Base-by-base conservation (phyloP, 2,797 vertebrate genomes). In the Lacerta bilineata region DNA sequence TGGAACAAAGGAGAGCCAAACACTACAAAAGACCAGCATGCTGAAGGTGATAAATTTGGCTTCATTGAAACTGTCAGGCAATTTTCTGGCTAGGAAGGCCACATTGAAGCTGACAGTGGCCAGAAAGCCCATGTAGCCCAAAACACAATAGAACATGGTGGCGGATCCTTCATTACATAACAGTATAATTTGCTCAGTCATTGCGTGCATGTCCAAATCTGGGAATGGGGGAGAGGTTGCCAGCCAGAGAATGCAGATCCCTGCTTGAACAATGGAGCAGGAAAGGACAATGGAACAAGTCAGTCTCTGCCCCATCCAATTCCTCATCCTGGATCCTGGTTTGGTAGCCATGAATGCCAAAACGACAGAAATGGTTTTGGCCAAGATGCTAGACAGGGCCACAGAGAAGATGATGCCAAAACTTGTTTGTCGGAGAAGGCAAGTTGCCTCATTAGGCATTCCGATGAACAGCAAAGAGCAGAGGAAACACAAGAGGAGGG, bases 1-100 rank as follows among this genome's bases (percentile, higher is more conserved):
- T 74, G 86, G 80, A 77, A 90, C 39, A 82, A 90, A 91, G 46
- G 89, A 80, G 36, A 91, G 74, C 88, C 90, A 93, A 41, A 93
- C 77, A 59, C 83, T 87, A 59, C 83, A 92, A 84, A 92, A 91
- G 72, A 90, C 79, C 78, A 89, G 55, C 89, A 91, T 88, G 80
- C 87, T 92, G 87, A 90, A 88, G 55, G 86, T 91, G 83, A 92
- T 91, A 72, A 64, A 75, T 20, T 88, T 91, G 11, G 85, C 80
- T n/a, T 93, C 90, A 78, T 88, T 91, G 59, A 93, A 91, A 66
- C 11, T 91, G 3, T 84, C 83, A 4, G 91, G 85, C 17, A 88
- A 61, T 17, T 68, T 81, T 36, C 88, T 86, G 77, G 77, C 77
- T 15, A n/a, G 27, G 43, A 55, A 79, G 46, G 77, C 77, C 46